These are phyloP conservation scores for Lithodes maja DNA, from an alignment of 2,888 invertebrate genomes.

Conservation along the genomic window DNA sequence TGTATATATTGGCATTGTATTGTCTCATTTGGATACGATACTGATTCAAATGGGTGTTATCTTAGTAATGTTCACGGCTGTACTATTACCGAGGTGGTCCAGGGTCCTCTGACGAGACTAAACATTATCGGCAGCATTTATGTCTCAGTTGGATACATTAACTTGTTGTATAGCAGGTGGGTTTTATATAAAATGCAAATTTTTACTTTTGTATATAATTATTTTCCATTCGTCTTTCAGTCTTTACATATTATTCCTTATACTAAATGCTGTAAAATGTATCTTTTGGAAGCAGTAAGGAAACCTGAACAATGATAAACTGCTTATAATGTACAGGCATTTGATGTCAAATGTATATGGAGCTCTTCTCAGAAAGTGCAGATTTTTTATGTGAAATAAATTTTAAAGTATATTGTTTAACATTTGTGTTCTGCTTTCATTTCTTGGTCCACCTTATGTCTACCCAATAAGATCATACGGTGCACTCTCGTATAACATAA, in stretches of 20 bases:
- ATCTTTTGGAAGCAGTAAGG: neutral
- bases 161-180: neutral
- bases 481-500: too few relatives aligned
- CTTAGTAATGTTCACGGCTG: too few relatives aligned
- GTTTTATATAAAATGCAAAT: neutral
- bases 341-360: conserved; percentile 56
- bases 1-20: too few relatives aligned
- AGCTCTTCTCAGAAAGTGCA: conserved; percentile 63
- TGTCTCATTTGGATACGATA: too few relatives aligned
- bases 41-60: too few relatives aligned
- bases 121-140: neutral
- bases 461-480: too few relatives aligned
- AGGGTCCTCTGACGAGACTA: neutral
- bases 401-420: conserved; percentile 66
- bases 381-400: conserved; percentile 65
- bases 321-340: conserved; percentile 55
- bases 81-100: neutral
- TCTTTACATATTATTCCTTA: neutral
- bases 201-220: neutral
- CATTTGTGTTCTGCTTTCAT: conserved; percentile 47
- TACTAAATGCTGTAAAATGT: neutral
- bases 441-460: neutral
- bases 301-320: conserved; percentile 12
- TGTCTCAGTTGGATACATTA: neutral
- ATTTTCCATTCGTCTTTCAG: neutral